Evolutionary conservation across 2,113 vertebrate genomes (phyloP).

Genomic region (Cettia cetti): DNA sequence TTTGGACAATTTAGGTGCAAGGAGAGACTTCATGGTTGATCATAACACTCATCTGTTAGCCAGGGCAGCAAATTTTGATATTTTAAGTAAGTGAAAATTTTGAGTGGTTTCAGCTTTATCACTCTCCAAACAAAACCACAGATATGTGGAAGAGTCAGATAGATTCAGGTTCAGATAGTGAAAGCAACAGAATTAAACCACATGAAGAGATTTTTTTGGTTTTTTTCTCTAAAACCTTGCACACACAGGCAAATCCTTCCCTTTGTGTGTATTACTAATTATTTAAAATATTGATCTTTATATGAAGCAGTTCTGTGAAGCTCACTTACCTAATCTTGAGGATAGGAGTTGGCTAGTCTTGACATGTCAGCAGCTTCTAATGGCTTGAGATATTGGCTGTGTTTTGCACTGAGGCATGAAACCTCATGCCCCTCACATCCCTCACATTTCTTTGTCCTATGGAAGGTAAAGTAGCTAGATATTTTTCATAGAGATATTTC

Average conservation of each 20-base stretch:
- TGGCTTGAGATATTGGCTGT: background rate
- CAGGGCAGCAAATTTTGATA: background rate
- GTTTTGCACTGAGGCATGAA: background rate
- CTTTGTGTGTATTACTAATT: background rate
- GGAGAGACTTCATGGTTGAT: background rate
- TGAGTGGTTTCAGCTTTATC: background rate
- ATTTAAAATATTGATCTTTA: background rate
- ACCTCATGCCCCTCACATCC: background rate
- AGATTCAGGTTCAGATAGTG: background rate
- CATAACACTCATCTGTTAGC: background rate
- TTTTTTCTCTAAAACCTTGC: background rate
- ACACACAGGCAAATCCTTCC: background rate
- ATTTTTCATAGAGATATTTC: background rate
- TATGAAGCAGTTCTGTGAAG: background rate
- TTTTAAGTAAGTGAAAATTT: background rate
- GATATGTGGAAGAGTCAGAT: background rate
- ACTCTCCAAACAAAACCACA: background rate
- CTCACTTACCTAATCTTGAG: background rate
- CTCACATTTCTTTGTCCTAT: background rate
- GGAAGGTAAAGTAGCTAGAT: background rate
- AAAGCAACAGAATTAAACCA: background rate
- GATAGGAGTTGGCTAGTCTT: background rate
- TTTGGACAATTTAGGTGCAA: background rate
- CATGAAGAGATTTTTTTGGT: fast-evolving
- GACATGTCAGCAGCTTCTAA: background rate